phyloP scores from a whole-genome alignment of 2,113 vertebrate genomes.

The Pachycephala philippinensis region DNA sequence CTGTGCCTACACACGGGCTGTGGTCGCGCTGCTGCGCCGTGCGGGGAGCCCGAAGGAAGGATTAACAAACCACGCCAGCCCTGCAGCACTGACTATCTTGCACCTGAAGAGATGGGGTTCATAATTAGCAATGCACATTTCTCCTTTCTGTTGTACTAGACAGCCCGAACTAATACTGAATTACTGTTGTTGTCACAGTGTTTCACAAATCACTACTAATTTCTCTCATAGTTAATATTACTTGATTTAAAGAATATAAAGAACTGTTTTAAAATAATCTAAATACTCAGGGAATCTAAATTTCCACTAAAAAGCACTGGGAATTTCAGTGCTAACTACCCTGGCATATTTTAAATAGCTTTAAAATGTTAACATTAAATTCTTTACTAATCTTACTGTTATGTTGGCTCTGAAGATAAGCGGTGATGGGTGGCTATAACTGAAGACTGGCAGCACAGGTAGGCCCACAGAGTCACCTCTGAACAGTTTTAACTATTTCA shows the following conservation, averaged over 20 bases:
- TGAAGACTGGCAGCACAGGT: neutral
- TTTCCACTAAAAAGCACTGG: neutral
- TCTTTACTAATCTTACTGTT: neutral
- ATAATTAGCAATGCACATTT: neutral
- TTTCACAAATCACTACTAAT: neutral
- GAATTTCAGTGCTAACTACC: neutral
- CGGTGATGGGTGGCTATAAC: neutral
- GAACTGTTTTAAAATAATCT: neutral
- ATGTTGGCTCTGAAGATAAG: neutral
- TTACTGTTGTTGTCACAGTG: neutral
- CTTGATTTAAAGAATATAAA: neutral
- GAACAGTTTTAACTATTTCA: neutral
- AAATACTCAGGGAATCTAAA: neutral
- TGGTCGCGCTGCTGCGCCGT: neutral
- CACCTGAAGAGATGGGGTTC: neutral
- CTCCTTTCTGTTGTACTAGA: neutral
- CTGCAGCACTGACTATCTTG: neutral
- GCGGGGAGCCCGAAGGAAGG: neutral
- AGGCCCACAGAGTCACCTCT: neutral
- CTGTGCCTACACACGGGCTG: constrained; percentile 39
- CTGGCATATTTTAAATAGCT: neutral
- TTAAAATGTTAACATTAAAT: neutral
- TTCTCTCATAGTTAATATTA: neutral
- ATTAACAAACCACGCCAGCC: neutral
- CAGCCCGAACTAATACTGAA: neutral